phyloP scores from a whole-genome alignment of 1,140 invertebrate genomes.

The Gryllus bimaculatus region DNA sequence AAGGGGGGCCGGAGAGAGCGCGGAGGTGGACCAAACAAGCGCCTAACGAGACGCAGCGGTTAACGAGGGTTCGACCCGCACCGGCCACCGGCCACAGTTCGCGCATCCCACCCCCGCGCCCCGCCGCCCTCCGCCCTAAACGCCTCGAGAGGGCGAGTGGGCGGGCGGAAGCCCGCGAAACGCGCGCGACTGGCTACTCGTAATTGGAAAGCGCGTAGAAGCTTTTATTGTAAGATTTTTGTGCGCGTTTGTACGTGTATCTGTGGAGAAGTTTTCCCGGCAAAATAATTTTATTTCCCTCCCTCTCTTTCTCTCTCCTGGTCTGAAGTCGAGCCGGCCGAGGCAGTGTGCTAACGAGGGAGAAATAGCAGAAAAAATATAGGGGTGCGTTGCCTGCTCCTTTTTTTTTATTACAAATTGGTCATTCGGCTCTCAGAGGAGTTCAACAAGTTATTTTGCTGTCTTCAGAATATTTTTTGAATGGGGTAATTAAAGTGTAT shows the following conservation, averaged over 20 bases:
- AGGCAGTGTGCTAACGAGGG: no score
- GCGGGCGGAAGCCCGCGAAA: background rate
- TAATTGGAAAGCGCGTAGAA: background rate
- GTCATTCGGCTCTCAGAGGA: background rate
- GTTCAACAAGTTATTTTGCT: slow-evolving; percentile 1
- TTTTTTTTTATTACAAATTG: slow-evolving; percentile 1
- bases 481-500: background rate
- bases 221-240: background rate
- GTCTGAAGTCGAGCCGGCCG: no score
- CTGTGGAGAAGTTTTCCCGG: background rate
- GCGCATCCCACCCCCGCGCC: background rate
- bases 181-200: background rate
- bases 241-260: background rate
- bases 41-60: background rate
- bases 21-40: background rate
- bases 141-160: background rate
- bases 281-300: background rate
- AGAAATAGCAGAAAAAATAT: no score
- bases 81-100: no score
- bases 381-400: background rate
- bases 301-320: no score
- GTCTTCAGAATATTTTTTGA: background rate
- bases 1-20: background rate
- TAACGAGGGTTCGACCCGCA: no score
- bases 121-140: background rate